These are phyloP conservation scores for Sapajus apella DNA, from an alignment of 2,113 vertebrate species.

Conservation along the genomic window DNA sequence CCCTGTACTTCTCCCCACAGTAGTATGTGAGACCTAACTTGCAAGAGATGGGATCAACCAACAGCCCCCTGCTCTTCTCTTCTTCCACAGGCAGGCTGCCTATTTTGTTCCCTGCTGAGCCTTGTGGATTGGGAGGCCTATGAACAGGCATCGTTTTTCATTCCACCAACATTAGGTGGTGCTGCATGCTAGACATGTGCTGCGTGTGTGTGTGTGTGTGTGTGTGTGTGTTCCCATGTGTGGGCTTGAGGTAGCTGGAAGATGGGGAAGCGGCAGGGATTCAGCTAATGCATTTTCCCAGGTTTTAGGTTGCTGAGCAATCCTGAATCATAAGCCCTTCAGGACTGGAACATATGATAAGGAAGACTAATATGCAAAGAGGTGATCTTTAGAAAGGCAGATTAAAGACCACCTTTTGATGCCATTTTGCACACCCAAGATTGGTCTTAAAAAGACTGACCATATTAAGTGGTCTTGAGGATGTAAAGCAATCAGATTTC, in stretches of 20 bases:
- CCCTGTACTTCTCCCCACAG: neutral
- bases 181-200: neutral
- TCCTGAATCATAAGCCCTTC: slow-evolving; percentile 7
- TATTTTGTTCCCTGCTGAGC: neutral
- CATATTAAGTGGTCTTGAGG: neutral
- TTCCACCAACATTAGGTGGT: neutral
- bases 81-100: neutral
- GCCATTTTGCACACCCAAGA: neutral
- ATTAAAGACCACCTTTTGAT: neutral
- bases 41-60: neutral
- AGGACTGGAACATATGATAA: neutral
- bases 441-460: neutral
- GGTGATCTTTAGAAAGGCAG: neutral
- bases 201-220: neutral
- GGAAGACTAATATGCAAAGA: neutral
- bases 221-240: neutral
- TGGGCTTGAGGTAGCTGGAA: neutral
- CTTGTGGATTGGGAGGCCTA: neutral
- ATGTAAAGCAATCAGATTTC: neutral
- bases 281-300: neutral
- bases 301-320: neutral
- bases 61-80: fast-evolving
- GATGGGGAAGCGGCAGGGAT: neutral
- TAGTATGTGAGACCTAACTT: neutral
- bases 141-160: neutral